Evolutionary conservation across 2,888 invertebrate species (phyloP).

Genomic region (Harpalus rufipes): DNA sequence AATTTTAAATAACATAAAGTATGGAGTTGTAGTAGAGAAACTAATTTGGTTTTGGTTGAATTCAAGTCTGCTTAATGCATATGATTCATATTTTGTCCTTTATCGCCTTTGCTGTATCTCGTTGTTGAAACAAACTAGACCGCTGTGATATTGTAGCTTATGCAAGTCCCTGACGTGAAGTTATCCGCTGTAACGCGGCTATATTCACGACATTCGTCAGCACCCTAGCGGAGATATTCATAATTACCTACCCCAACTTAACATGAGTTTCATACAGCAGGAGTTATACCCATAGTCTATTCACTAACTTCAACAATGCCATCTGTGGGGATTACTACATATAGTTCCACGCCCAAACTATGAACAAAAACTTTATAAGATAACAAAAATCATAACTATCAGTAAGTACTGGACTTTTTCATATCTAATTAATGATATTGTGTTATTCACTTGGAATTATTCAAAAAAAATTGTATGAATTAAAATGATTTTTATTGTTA

Average conservation of each 20-base stretch:
- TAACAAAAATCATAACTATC: neutral
- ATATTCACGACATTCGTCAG: conserved; percentile 5
- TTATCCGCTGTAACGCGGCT: neutral
- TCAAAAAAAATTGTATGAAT: no score
- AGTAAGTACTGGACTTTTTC: no score
- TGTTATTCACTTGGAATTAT: no score
- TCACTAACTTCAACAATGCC: conserved; percentile 63
- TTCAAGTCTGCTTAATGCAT: no score
- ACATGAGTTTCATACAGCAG: conserved; percentile 54
- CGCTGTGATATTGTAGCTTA: neutral
- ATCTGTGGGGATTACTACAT: conserved; percentile 48
- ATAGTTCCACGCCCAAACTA: neutral
- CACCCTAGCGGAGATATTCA: conserved; percentile 48
- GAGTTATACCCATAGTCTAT: conserved; percentile 56
- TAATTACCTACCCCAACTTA: conserved; percentile 55
- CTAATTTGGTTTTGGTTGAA: no score
- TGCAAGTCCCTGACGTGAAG: neutral
- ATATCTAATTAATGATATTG: no score
- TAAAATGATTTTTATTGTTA: no score
- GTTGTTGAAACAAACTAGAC: neutral
- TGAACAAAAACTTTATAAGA: neutral
- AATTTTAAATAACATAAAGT: no score
- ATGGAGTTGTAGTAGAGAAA: no score
- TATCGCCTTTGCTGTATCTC: no score
- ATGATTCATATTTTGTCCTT: no score